These are phyloP conservation scores for Microctonus hyperodae DNA, from an alignment of 2,888 invertebrate genomes.

Conservation along the genomic window DNA sequence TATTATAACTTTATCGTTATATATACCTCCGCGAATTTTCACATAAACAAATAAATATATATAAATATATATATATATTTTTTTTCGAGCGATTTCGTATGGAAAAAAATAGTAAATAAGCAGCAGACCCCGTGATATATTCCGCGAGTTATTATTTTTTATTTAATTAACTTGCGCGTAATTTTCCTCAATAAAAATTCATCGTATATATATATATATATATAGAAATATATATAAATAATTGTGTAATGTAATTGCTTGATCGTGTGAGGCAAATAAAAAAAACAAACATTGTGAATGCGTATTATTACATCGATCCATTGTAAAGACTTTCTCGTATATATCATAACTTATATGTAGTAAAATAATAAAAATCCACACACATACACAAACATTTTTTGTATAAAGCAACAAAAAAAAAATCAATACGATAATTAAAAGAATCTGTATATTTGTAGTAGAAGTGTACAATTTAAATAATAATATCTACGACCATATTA, in stretches of 20 bases:
- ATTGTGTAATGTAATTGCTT: constrained; percentile 5
- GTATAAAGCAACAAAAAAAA: constrained; percentile 27
- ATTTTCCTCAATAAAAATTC: not conserved
- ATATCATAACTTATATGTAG: constrained; percentile 34
- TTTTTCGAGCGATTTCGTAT: constrained; percentile 23
- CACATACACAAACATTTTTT: constrained; percentile 3
- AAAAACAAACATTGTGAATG: constrained; percentile 13
- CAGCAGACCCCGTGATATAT: constrained; percentile 6
- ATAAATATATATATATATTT: not conserved
- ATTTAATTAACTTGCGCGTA: not conserved
- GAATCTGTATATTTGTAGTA: constrained; percentile 61
- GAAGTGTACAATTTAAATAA: constrained; percentile 53
- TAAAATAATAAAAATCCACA: constrained; percentile 22
- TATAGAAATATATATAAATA: not conserved
- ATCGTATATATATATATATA: constrained; percentile 1
- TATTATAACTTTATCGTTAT: not conserved
- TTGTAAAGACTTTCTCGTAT: constrained; percentile 17
- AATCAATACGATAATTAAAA: constrained; percentile 29
- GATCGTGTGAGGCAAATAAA: not conserved
- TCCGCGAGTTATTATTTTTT: not conserved
- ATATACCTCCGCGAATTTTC: constrained; percentile 36
- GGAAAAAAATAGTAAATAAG: constrained; percentile 32
- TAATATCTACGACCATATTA: constrained; percentile 43
- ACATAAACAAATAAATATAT: too few relatives aligned
- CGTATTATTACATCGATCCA: constrained; percentile 30